These are phyloP conservation scores for Athene noctua DNA, from an alignment of 2,113 vertebrate genomes.

Conservation along the genomic window DNA sequence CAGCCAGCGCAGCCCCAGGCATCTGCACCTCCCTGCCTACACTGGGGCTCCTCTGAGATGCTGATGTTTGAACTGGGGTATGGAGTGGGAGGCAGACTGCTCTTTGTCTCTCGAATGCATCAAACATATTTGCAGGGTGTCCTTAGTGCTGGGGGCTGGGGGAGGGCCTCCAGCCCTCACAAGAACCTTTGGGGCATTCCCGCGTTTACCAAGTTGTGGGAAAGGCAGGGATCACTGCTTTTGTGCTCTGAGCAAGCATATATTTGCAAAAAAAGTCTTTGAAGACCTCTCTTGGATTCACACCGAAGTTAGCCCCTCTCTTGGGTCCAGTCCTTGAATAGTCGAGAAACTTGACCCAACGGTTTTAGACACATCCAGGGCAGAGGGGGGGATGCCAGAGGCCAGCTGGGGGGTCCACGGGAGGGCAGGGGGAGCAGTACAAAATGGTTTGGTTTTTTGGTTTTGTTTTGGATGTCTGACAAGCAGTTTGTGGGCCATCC, in stretches of 20 bases:
- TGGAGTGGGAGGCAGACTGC: neutral
- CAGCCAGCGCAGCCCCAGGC: neutral
- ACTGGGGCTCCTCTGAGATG: neutral
- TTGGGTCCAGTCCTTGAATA: neutral
- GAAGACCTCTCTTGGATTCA: neutral
- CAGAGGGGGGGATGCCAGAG: neutral
- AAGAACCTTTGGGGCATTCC: neutral
- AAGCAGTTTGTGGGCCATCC: neutral
- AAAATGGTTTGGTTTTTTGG: neutral
- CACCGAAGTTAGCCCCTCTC: neutral
- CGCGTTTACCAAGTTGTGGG: fast-evolving
- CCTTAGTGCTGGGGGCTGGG: neutral
- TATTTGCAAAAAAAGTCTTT: neutral
- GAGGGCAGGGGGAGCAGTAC: neutral
- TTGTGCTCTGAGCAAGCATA: neutral
- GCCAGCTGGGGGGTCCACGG: neutral
- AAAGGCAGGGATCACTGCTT: neutral
- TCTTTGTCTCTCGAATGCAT: neutral
- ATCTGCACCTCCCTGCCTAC: fast-evolving
- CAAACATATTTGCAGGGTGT: neutral
- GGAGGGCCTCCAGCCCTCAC: fast-evolving
- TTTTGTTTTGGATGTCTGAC: neutral
- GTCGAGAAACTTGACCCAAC: neutral
- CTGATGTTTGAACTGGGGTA: neutral
- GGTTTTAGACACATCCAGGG: neutral